Conservation (phyloP, 2,888 invertebrate species). For the Orchesellides sinensis region DNA sequence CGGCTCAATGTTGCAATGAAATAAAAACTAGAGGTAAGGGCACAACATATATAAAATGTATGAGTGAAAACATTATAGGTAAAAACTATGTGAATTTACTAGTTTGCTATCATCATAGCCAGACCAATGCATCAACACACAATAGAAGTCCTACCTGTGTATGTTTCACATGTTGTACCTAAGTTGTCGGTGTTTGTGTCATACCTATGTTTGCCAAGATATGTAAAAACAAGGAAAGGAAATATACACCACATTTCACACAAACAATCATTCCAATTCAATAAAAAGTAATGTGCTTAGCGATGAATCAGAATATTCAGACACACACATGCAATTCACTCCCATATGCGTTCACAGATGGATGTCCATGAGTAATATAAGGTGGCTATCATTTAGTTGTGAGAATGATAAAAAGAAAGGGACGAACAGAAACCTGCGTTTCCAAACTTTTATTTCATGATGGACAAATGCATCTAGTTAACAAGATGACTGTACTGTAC, state of each 20-base stretch:
- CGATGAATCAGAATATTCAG: not conserved
- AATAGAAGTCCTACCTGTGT: no score
- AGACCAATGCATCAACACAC: no score
- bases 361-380: not conserved
- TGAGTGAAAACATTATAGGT: no score
- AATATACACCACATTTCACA: not conserved
- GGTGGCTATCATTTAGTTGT: not conserved
- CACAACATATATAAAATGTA: no score
- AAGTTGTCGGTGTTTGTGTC: no score
- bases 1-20: no score
- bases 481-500: not conserved
- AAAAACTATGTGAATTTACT: no score
- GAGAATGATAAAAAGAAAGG: not conserved
- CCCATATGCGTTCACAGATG: no score
- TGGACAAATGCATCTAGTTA: not conserved
- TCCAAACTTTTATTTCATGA: not conserved
- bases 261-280: slow-evolving; percentile 29
- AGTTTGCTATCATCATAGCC: no score
- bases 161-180: no score
- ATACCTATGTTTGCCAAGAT: no score
- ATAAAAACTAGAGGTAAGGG: no score
- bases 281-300: slow-evolving; percentile 36
- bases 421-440: not conserved
- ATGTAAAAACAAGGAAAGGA: not conserved
- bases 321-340: not conserved